Conservation (phyloP, 1,140 invertebrate species). For the Ptiloglossa arizonensis region DNA sequence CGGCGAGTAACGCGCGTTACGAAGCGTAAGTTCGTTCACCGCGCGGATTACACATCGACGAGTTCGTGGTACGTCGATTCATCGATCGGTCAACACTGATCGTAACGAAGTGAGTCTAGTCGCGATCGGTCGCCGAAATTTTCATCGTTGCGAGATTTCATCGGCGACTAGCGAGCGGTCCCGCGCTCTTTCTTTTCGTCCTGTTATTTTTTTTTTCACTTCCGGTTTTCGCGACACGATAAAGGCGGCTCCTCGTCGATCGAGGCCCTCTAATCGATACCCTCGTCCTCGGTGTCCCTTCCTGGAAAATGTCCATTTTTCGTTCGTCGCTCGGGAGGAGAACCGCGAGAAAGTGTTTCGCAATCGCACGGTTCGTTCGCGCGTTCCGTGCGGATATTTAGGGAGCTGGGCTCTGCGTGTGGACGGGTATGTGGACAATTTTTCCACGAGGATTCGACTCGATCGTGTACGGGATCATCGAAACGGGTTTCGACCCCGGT, state of each 20-base stretch:
- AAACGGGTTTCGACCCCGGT: too few relatives aligned
- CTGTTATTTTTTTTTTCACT: too few relatives aligned
- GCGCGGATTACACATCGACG: too few relatives aligned
- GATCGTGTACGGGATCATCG: too few relatives aligned
- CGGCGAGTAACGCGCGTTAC: too few relatives aligned
- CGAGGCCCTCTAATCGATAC: background rate
- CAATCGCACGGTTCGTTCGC: conserved; percentile 6
- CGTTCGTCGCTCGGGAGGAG: conserved; percentile 4
- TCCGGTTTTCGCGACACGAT: background rate
- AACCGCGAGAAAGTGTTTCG: background rate
- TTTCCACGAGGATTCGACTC: too few relatives aligned
- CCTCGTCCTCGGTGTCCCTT: background rate
- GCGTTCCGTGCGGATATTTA: too few relatives aligned
- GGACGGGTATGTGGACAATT: too few relatives aligned
- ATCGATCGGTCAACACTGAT: conserved; percentile 2
- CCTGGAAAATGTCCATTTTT: conserved; percentile 23
- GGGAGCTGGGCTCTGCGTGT: too few relatives aligned
- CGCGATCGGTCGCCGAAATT: background rate
- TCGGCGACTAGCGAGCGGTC: too few relatives aligned
- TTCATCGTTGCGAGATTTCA: background rate
- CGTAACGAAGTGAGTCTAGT: conserved; percentile 24
- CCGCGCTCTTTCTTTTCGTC: background rate
- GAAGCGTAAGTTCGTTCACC: too few relatives aligned
- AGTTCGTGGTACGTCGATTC: background rate
- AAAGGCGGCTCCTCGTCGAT: background rate